Evolutionary conservation across 2,888 invertebrate genomes (phyloP).

Genomic region (Danaus chrysippus): DNA sequence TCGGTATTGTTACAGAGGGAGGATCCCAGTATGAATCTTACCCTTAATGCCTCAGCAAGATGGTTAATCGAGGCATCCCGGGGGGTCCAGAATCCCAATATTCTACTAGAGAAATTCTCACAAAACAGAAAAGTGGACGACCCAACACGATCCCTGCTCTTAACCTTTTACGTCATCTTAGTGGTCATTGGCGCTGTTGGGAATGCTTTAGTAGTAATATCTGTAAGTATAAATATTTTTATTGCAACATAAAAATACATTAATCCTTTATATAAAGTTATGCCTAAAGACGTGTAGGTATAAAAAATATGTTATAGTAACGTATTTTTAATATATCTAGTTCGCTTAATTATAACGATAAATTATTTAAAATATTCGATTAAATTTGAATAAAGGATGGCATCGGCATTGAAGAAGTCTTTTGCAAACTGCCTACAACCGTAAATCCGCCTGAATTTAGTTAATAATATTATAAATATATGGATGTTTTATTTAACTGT

Average conservation of each 20-base stretch:
- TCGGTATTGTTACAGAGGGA: constrained; percentile 57
- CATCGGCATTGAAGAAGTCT: too few species aligned
- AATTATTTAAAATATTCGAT: too few species aligned
- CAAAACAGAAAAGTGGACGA: constrained; percentile 86
- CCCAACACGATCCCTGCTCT: constrained; percentile 82
- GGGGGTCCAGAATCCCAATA: constrained; percentile 62
- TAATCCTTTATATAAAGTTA: too few species aligned
- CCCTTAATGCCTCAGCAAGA: constrained; percentile 62
- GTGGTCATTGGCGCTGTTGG: constrained; percentile 91
- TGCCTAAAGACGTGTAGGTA: too few species aligned
- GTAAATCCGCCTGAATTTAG: too few species aligned
- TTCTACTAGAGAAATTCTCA: constrained; percentile 80
- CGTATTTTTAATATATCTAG: too few species aligned
- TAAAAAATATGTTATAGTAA: too few species aligned
- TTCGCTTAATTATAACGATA: too few species aligned
- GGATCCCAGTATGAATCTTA: constrained; percentile 60
- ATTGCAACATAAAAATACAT: not conserved
- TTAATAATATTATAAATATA: too few species aligned
- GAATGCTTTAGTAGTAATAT: constrained; percentile 90
- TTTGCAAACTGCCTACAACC: too few species aligned
- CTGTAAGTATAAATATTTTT: constrained; percentile 59
- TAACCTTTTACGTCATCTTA: constrained; percentile 85
- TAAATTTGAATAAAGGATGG: too few species aligned
- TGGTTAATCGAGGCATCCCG: constrained; percentile 69
- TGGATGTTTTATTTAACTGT: too few species aligned